These are phyloP conservation scores for Galeopterus variegatus DNA, from an alignment of 2,113 vertebrate genomes.

Conservation along the genomic window DNA sequence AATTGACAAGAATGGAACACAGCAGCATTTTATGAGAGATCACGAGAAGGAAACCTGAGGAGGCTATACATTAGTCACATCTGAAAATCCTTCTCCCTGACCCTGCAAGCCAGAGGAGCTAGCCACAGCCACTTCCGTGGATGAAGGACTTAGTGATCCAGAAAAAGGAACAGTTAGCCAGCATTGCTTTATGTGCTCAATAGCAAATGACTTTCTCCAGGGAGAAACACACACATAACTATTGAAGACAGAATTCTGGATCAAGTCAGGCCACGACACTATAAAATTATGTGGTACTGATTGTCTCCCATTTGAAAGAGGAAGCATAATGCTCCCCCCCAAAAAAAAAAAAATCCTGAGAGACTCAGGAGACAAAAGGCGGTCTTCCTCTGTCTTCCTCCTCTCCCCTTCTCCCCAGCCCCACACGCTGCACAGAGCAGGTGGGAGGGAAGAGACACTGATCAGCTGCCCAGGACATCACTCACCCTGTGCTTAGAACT, in stretches of 20 bases:
- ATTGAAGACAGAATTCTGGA: slow-evolving; percentile 45
- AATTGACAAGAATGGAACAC: background rate
- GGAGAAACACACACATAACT: slow-evolving; percentile 48
- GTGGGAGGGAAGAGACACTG: too few species aligned
- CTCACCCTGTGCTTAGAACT: background rate
- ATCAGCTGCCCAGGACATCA: background rate
- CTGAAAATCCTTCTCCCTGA: slow-evolving; percentile 54
- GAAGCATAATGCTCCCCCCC: background rate
- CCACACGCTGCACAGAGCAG: too few species aligned
- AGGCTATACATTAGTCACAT: slow-evolving; percentile 66
- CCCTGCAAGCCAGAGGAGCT: background rate
- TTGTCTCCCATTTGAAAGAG: background rate
- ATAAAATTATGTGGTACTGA: background rate
- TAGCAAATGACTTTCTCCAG: slow-evolving; percentile 52
- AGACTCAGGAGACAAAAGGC: background rate
- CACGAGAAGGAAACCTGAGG: background rate
- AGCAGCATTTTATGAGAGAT: slow-evolving; percentile 28
- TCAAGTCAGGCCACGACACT: background rate
- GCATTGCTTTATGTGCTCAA: slow-evolving; percentile 45
- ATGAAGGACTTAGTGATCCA: slow-evolving; percentile 42
- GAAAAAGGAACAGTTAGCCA: slow-evolving; percentile 22
- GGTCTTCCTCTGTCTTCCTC: background rate
- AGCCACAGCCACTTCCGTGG: slow-evolving; percentile 41
- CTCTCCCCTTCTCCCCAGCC: background rate
- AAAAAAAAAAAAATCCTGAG: background rate